phyloP scores from a whole-genome alignment of 1,140 invertebrate species.

The Asobara japonica region DNA sequence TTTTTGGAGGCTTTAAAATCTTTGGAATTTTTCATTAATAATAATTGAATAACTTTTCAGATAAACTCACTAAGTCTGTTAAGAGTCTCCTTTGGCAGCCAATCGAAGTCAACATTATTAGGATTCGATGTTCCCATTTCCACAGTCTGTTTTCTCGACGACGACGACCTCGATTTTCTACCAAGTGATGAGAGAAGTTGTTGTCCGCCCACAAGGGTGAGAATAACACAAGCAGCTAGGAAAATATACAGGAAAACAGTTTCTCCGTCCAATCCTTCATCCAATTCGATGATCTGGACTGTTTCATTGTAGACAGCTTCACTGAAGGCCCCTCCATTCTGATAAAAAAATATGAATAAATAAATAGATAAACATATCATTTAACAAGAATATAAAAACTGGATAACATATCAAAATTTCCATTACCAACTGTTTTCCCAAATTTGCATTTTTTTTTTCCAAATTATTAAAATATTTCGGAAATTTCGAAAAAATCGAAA shows the following conservation, averaged over 20 bases:
- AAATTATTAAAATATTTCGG: neutral
- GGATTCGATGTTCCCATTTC: conserved; percentile 88
- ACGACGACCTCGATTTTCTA: conserved; percentile 69
- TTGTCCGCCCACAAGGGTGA: conserved; percentile 89
- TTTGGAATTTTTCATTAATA: too few species aligned
- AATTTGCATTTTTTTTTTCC: too few species aligned
- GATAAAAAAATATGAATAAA: conserved; percentile 44
- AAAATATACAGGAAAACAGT: conserved; percentile 98
- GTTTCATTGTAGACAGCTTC: conserved; percentile 99
- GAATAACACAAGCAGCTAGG: conserved; percentile 86
- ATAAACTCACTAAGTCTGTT: conserved; percentile 81
- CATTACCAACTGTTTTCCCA: too few species aligned
- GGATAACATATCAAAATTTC: too few species aligned
- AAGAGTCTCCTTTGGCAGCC: conserved; percentile 93
- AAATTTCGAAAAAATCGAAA: conserved; percentile 5
- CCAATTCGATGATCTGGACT: conserved; percentile 95
- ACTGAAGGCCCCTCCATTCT: conserved; percentile 77
- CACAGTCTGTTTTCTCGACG: conserved; percentile 70
- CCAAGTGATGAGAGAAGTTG: conserved; percentile 87
- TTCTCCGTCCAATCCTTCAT: conserved; percentile 97
- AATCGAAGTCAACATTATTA: conserved; percentile 96
- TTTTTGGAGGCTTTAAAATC: too few species aligned
- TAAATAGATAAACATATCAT: conserved; percentile 9
- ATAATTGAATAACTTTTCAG: too few species aligned
- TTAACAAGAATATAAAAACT: neutral